Evolutionary conservation across 2,888 invertebrate species (phyloP).

Genomic region (Timema podura): DNA sequence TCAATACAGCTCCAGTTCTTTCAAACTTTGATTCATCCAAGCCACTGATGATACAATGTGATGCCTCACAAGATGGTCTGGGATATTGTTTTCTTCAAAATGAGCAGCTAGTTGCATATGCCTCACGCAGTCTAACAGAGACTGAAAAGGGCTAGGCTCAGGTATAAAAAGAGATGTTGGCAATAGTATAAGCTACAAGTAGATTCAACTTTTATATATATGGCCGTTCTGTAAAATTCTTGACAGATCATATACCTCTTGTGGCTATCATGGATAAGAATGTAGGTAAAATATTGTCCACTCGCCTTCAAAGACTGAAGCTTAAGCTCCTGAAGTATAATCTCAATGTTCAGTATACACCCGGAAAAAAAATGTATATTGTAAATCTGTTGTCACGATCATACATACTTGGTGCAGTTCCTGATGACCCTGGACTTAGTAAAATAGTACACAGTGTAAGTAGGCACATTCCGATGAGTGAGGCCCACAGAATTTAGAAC

Average conservation of each 20-base stretch:
- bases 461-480: neutral
- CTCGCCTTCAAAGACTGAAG: neutral
- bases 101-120: constrained; percentile 40
- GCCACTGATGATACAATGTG: constrained; percentile 27
- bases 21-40: constrained; percentile 25
- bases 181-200: constrained; percentile 1
- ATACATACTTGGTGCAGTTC: constrained; percentile 2
- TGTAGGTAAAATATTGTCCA: neutral
- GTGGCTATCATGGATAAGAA: constrained; percentile 9
- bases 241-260: constrained; percentile 20
- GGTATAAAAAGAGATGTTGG: constrained; percentile 14
- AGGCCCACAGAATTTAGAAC: neutral
- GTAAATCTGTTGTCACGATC: neutral
- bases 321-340: neutral
- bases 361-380: neutral
- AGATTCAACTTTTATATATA: constrained; percentile 20
- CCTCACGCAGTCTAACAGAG: constrained; percentile 37
- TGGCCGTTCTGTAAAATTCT: constrained; percentile 2
- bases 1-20: constrained; percentile 27
- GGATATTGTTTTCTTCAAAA: constrained; percentile 33
- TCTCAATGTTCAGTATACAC: neutral
- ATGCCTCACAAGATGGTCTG: constrained; percentile 27
- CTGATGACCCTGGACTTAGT: neutral
- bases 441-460: constrained; percentile 7
- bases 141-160: constrained; percentile 35